These are phyloP conservation scores for Acanthoscelides obtectus DNA, from an alignment of 2,888 invertebrate genomes.

Conservation along the genomic window DNA sequence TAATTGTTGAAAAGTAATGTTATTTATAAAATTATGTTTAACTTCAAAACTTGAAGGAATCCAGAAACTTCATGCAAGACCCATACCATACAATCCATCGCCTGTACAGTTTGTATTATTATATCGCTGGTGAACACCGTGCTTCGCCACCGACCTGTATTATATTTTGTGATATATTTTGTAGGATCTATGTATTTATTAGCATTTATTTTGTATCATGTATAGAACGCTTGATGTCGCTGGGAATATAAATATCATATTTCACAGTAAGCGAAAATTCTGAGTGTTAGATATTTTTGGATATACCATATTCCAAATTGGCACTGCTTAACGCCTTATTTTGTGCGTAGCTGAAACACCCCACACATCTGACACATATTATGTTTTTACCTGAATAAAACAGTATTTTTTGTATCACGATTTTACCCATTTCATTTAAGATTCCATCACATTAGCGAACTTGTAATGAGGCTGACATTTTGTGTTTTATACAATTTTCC, in stretches of 20 bases:
- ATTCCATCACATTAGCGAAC: too few species aligned
- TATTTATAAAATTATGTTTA: too few species aligned
- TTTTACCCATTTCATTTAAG: too few species aligned
- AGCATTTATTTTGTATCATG: constrained; percentile 4
- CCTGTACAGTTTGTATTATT: background rate
- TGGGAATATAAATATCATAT: background rate
- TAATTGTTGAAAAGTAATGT: too few species aligned
- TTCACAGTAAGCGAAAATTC: background rate
- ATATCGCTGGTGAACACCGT: background rate
- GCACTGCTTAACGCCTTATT: too few species aligned
- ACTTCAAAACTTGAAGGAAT: too few species aligned
- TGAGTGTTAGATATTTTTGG: background rate
- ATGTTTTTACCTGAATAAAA: too few species aligned
- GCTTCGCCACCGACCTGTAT: constrained; percentile 16
- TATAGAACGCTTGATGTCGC: background rate
- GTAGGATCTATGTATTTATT: constrained; percentile 13
- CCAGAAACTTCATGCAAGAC: background rate
- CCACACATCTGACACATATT: too few species aligned
- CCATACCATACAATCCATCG: background rate
- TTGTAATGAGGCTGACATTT: background rate
- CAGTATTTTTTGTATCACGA: too few species aligned
- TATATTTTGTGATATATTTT: constrained; percentile 22
- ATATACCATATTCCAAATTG: too few species aligned
- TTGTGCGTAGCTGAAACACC: too few species aligned
- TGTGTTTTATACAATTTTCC: background rate